Evolutionary conservation across 1,140 invertebrate species (phyloP).

Genomic region (Gryllus bimaculatus): DNA sequence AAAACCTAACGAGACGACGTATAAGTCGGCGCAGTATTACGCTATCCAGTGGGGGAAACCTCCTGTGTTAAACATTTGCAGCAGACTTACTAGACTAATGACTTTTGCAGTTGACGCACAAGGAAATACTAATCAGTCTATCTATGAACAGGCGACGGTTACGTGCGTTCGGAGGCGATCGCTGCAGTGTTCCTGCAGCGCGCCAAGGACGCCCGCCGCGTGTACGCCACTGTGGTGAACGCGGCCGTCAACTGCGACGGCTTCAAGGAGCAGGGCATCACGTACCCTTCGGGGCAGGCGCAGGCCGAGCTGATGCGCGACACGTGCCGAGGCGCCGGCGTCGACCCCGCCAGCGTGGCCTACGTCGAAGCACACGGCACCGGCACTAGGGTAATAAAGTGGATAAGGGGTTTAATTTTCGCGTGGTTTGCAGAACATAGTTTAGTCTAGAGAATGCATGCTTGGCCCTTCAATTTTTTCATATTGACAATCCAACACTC

Average conservation of each 20-base stretch:
- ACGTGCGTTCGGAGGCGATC: constrained; percentile 82
- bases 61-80: too few species aligned
- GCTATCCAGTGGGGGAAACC: too few species aligned
- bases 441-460: not conserved
- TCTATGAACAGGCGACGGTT: constrained; percentile 56
- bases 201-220: constrained; percentile 52
- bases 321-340: constrained; percentile 73
- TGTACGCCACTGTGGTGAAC: constrained; percentile 52
- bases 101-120: not conserved
- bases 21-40: too few species aligned
- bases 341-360: constrained; percentile 67
- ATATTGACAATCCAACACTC: not conserved
- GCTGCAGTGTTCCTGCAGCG: constrained; percentile 76
- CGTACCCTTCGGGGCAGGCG: constrained; percentile 75
- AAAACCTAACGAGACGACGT: too few species aligned
- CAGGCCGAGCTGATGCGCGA: constrained; percentile 71
- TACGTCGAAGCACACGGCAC: constrained; percentile 96
- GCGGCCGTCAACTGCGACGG: constrained; percentile 77
- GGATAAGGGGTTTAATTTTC: not conserved
- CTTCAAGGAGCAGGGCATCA: constrained; percentile 81
- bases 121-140: too few species aligned
- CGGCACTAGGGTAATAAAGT: constrained; percentile 63
- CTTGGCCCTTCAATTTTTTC: not conserved
- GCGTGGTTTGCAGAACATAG: not conserved
- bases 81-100: too few species aligned